Evolutionary conservation across 2,888 invertebrate species (phyloP).

Genomic region (Hydrotaea diabolus): DNA sequence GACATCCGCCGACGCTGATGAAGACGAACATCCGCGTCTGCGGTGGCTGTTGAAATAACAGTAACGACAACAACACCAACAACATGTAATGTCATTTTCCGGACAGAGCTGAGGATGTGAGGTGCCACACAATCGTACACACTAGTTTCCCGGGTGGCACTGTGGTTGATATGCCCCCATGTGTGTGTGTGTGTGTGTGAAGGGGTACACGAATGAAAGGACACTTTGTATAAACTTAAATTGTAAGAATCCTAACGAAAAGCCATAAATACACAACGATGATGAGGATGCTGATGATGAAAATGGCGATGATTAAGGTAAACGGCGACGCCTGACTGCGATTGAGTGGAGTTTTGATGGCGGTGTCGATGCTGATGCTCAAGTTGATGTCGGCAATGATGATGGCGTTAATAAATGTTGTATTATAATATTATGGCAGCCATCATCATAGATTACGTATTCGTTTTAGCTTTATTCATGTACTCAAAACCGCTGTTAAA

Average conservation of each 20-base stretch:
- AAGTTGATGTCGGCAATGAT: not conserved
- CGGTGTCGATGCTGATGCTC: not conserved
- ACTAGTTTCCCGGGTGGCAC: not conserved
- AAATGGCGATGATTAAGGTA: not conserved
- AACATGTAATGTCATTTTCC: constrained; percentile 54
- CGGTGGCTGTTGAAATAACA: constrained; percentile 22
- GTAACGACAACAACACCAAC: constrained; percentile 16
- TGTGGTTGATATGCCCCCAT: no score
- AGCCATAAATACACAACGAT: not conserved
- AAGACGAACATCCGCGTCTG: constrained; percentile 35
- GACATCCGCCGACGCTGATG: constrained; percentile 28
- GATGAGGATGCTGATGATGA: not conserved
- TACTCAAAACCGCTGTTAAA: not conserved
- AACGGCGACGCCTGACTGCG: not conserved
- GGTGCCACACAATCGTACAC: not conserved
- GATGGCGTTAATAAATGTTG: constrained; percentile 12
- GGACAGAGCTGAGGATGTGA: constrained; percentile 40
- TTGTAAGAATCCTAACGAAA: constrained; percentile 3
- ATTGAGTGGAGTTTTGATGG: no score
- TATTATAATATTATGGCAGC: constrained; percentile 13
- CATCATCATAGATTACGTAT: constrained; percentile 19
- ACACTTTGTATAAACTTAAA: constrained; percentile 25
- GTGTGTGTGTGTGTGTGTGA: no score
- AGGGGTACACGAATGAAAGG: not conserved
- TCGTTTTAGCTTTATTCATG: not conserved